Evolutionary conservation across 2,113 vertebrate species (phyloP).

Genomic region (Neopipo cinnamomea): DNA sequence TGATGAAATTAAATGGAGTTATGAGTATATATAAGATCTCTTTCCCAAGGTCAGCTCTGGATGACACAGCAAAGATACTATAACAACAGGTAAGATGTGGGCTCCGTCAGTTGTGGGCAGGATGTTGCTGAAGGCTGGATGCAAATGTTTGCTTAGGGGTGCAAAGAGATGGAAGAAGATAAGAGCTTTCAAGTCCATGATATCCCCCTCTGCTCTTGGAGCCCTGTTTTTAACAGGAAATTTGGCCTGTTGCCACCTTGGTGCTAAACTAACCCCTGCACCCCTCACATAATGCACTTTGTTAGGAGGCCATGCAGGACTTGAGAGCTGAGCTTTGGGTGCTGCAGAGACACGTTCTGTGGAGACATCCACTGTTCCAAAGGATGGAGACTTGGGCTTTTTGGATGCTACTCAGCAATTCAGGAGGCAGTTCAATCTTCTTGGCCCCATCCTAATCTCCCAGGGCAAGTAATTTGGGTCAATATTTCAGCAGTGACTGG

Average conservation of each 20-base stretch:
- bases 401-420: neutral
- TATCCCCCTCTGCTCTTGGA: neutral
- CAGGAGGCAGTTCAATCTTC: neutral
- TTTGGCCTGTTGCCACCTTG: neutral
- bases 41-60: slow-evolving; percentile 45
- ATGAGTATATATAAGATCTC: slow-evolving; percentile 58
- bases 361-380: neutral
- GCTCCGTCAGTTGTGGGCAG: neutral
- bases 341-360: accelerated
- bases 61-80: neutral
- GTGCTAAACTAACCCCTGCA: neutral
- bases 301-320: neutral
- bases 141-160: neutral
- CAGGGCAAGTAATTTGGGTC: neutral
- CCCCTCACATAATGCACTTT: neutral
- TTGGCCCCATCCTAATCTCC: neutral
- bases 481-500: neutral
- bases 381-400: neutral
- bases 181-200: neutral
- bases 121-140: neutral
- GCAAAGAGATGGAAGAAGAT: neutral
- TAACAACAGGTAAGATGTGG: neutral
- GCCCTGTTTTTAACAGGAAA: neutral
- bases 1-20: slow-evolving; percentile 51
- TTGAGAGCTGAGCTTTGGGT: accelerated